These are phyloP conservation scores for Symphodus melops DNA, from an alignment of 2,113 vertebrate species.

Conservation along the genomic window DNA sequence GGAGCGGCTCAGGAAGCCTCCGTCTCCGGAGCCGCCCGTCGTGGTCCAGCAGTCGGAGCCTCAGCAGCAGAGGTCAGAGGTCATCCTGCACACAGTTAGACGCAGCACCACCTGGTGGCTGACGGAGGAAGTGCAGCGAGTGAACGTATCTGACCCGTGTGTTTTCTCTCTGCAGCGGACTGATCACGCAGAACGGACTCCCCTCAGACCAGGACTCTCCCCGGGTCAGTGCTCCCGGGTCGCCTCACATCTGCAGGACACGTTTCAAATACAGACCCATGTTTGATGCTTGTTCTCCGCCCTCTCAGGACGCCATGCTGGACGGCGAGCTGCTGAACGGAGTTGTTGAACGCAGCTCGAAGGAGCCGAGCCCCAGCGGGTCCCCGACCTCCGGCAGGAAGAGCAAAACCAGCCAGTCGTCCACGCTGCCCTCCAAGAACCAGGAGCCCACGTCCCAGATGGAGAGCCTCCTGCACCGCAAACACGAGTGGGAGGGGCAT, in stretches of 20 bases:
- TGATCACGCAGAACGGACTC: constrained; percentile 90
- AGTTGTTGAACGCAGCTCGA: constrained; percentile 91
- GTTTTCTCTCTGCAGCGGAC: constrained; percentile 69
- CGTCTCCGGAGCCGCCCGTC: constrained; percentile 81
- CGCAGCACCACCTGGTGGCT: neutral
- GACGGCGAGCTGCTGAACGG: constrained; percentile 91
- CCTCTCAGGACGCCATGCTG: constrained; percentile 83
- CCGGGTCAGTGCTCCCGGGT: constrained; percentile 88
- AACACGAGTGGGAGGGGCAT: constrained; percentile 95
- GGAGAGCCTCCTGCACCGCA: constrained; percentile 93
- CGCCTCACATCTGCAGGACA: no score
- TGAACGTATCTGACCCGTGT: neutral
- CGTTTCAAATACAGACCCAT: no score
- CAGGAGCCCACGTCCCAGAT: constrained; percentile 87
- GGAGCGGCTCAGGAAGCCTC: constrained; percentile 89
- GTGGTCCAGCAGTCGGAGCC: constrained; percentile 79
- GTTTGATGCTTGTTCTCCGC: neutral
- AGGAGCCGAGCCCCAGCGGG: constrained; percentile 90
- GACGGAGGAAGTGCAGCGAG: neutral
- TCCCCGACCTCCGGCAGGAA: constrained; percentile 89
- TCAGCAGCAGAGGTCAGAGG: constrained; percentile 87
- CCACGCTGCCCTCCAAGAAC: constrained; percentile 89
- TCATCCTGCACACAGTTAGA: neutral
- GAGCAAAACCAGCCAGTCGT: constrained; percentile 86
- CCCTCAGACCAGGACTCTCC: constrained; percentile 93